Evolutionary conservation across 2,888 invertebrate species (phyloP).

Genomic region (Apamea anceps): DNA sequence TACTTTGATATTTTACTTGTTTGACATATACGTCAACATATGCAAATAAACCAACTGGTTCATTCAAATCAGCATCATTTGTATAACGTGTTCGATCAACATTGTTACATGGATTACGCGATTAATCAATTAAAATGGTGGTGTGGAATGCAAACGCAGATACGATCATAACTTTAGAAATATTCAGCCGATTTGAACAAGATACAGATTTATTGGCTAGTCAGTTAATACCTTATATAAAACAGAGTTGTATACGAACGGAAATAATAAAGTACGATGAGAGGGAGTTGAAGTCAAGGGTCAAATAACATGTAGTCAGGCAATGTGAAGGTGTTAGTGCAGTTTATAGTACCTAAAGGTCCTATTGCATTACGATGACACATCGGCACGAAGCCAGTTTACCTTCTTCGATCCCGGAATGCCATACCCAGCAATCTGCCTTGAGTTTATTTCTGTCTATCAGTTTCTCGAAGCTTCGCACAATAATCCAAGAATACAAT

Average conservation of each 20-base stretch:
- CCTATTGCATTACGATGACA: conserved; percentile 68
- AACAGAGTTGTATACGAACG: conserved; percentile 34
- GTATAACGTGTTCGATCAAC: conserved; percentile 60
- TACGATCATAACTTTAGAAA: conserved; percentile 47
- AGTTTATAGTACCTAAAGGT: conserved; percentile 48
- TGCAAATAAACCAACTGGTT: conserved; percentile 39
- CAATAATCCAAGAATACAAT: conserved; percentile 47
- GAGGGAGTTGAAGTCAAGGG: conserved; percentile 52
- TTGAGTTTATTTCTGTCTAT: conserved; percentile 70
- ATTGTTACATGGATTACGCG: conserved; percentile 61
- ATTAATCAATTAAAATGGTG: conserved; percentile 51
- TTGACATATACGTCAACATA: conserved; percentile 44
- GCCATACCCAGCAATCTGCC: conserved; percentile 63
- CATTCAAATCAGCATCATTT: conserved; percentile 55
- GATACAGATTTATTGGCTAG: conserved; percentile 40
- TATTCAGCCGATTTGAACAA: conserved; percentile 45
- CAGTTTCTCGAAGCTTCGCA: conserved; percentile 58
- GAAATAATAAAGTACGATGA: conserved; percentile 48
- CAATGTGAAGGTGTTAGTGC: conserved; percentile 63
- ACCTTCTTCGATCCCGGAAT: conserved; percentile 75
- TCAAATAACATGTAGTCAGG: conserved; percentile 48
- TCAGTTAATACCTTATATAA: conserved; percentile 2
- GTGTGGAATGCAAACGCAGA: conserved; percentile 52
- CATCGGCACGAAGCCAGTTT: conserved; percentile 69
- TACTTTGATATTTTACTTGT: conserved; percentile 30